Base-by-base conservation (phyloP, 2,888 invertebrate species). In the Spicauda simplicius region DNA sequence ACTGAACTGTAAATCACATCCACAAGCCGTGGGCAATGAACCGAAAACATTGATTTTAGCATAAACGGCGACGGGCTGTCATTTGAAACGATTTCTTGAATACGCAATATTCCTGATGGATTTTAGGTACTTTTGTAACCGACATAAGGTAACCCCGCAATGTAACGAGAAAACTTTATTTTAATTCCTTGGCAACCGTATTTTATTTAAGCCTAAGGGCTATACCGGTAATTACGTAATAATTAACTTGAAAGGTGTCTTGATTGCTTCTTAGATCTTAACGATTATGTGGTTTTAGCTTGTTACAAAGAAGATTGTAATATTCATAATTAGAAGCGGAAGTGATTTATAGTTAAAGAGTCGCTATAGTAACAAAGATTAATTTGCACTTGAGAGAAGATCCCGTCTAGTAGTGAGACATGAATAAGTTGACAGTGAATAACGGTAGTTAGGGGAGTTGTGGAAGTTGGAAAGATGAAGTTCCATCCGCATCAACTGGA, bases 1-100 rank as follows among this genome's bases (percentile, higher is more conserved):
- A 53, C 20, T 20, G 18, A 53, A 12, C 53, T 12, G 53, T 33
- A 33, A 33, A 18, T n/a, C n/a, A 20, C 4, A 20, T 19, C 20
- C 53, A 53, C 53, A 53, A 20, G 18, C 10, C 53, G 20, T 53
- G 53, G 8, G 19, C 53, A 20, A 53, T 53, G 53, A 20, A 53
- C 20, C 11, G 53, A 11, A 20, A 53, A 20, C 20, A 53, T 53
- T 53, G 53, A 53, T 53, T 12, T 53, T 20, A 50, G 18, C 18
- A 53, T 53, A 19, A 53, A 20, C 19, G 20, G 1, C 18, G 18
- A 41, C 41, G 41, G 41, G 12, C 41, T 41, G 41, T 41, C n/a
- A 33, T 33, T 33, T 41, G 41, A 14, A n/a, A n/a, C n/a, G n/a
- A 41, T 41, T 41, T 4, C 12, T 33, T 33, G 41, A 41, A 41